Evolutionary conservation across 2,888 invertebrate species (phyloP).

Genomic region (Parelbella ahira): DNA sequence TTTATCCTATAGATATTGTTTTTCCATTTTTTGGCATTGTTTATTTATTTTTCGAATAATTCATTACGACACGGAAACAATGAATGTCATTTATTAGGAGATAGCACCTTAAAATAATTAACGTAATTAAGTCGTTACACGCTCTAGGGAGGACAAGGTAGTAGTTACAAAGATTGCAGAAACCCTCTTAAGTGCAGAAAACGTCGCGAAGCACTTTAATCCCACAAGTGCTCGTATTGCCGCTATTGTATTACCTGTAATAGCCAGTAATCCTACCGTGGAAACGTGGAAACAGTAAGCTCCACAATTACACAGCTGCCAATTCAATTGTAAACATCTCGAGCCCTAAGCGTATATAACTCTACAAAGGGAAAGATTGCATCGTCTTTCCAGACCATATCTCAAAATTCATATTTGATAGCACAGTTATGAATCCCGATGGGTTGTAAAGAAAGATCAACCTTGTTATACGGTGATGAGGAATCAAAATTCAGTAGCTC

Average conservation of each 20-base stretch:
- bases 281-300: constrained; percentile 11
- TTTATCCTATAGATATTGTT: too few relatives aligned
- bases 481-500: constrained; percentile 30
- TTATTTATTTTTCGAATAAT: too few relatives aligned
- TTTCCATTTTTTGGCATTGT: too few relatives aligned
- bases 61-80: too few relatives aligned
- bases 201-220: constrained; percentile 26
- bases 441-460: constrained; percentile 28
- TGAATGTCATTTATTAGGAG: too few relatives aligned
- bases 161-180: constrained; percentile 24
- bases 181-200: constrained; percentile 22
- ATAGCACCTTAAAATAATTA: constrained; percentile 13
- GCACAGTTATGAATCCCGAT: constrained; percentile 25
- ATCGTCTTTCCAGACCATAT: constrained; percentile 25
- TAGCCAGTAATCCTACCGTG: constrained; percentile 22
- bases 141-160: constrained; percentile 17
- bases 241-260: constrained; percentile 26
- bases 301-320: constrained; percentile 25
- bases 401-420: constrained; percentile 30
- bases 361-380: constrained; percentile 24
- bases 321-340: constrained; percentile 33
- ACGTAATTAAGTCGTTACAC: constrained; percentile 23
- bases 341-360: constrained; percentile 18
- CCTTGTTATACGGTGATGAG: constrained; percentile 28
- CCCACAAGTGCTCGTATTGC: constrained; percentile 20